Conservation (phyloP, 2,888 invertebrate genomes). For the Dexiosoma caninum region DNA sequence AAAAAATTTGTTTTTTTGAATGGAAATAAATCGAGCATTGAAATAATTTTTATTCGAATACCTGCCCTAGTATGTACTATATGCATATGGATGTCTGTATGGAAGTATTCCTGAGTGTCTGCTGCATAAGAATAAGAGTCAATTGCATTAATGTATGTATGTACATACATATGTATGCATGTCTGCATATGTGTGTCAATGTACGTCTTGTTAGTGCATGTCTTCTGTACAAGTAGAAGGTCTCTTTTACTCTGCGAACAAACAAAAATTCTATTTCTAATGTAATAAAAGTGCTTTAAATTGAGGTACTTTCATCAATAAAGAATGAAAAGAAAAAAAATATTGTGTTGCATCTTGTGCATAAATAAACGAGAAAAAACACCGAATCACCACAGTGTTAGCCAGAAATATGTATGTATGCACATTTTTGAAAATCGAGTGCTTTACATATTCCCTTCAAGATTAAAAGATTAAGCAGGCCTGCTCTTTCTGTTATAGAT, state of each 20-base stretch:
- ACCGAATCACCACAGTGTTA: not conserved
- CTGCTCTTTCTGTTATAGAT: too few relatives aligned
- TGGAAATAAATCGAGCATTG: too few relatives aligned
- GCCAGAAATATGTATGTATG: not conserved
- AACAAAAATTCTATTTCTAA: constrained; percentile 26
- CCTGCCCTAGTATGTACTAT: not conserved
- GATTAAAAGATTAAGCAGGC: constrained; percentile 17
- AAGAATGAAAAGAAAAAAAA: not conserved
- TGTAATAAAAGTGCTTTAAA: constrained; percentile 32
- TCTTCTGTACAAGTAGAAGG: not conserved
- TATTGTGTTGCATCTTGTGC: not conserved
- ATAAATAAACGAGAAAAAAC: not conserved
- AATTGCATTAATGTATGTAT: not conserved
- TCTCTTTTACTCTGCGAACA: not conserved
- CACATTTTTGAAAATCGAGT: not conserved
- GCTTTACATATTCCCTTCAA: not conserved
- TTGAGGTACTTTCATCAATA: constrained; percentile 17
- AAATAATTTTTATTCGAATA: too few relatives aligned
- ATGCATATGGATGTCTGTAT: not conserved
- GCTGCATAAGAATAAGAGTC: constrained; percentile 10
- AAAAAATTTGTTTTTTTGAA: too few relatives aligned
- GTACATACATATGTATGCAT: not conserved
- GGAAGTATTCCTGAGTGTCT: not conserved
- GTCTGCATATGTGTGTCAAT: too few relatives aligned
- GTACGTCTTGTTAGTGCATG: too few relatives aligned